Base-by-base conservation (phyloP, 2,113 vertebrate species). In the Pao palembangensis region DNA sequence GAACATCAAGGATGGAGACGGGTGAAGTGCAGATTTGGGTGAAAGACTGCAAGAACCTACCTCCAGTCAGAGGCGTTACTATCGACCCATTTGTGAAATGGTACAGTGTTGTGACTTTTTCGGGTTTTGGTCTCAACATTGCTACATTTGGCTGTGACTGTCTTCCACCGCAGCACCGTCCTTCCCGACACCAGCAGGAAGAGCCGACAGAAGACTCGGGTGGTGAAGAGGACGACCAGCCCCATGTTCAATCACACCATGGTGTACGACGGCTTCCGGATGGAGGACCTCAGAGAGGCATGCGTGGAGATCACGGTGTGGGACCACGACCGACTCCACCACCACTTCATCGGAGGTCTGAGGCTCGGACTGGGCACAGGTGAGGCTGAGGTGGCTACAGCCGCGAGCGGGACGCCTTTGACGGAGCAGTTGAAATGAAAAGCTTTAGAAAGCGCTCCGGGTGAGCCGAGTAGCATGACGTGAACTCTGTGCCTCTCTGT, bases 1-100 rank as follows among this genome's bases (percentile, higher is more conserved):
- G 89, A 46, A 73, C 65, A 3, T 34, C 81, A 0, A 79, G 79
- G 51, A 91, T 87, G 52, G 94, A 89, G 64, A 91, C 91, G 21
- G 93, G 94, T 51, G 94, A 98, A 75, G 89, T 99, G 13, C 94
- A 98, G 54, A 95, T 99, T 79, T 98, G 94, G 94, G 93, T 99
- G 69, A 98, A 95, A 73, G 94, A 98, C 65, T 98, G 95, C 83
- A 91, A 87, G 61, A 89, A 94, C 72, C 92, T 99, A 23, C 92
- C 90, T 31, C 55, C 88, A 49, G 84, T 92, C 50, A 91, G 92
- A 76, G 91, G 92, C 63, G 89, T 81, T 46, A 80, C 79, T 48
- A 91, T 96, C 20, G 94, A 95, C 86, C 91, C 95, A 0, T 99
- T 98, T 76, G 92, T 98, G 19, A 98, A 98, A 90, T 98, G 96